Percentiles rank a stretch among this genome's conserved stretches.
These are phyloP conservation scores for Spodoptera picta DNA, from an alignment of 2,888 invertebrate species.

Conservation along the genomic window DNA sequence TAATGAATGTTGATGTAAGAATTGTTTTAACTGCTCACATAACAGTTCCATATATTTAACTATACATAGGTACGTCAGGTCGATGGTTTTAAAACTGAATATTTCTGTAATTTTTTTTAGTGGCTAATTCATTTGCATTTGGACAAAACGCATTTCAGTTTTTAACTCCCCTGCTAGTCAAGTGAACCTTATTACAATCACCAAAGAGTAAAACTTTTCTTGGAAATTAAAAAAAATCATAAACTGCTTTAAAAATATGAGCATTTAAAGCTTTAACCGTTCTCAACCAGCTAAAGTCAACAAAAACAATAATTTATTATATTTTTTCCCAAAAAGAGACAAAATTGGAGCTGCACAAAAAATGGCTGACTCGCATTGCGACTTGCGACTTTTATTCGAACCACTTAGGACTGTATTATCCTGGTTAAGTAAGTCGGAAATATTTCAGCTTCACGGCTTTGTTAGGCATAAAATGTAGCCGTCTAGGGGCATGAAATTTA, in stretches of 20 bases:
- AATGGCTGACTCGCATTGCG: slow-evolving; percentile 54
- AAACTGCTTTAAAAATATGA: slow-evolving; percentile 1
- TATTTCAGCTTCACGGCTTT: slow-evolving; percentile 66
- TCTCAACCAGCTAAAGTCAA: slow-evolving; percentile 5
- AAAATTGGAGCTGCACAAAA: slow-evolving; percentile 38
- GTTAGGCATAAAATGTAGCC: slow-evolving; percentile 62
- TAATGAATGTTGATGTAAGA: too few relatives aligned
- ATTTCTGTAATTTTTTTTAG: too few relatives aligned
- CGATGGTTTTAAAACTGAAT: too few relatives aligned
- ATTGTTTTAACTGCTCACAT: too few relatives aligned
- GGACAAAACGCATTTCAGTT: too few relatives aligned
- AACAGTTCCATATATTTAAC: too few relatives aligned
- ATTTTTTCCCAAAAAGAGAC: slow-evolving; percentile 7
- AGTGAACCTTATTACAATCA: too few relatives aligned
- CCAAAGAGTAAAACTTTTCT: too few relatives aligned
- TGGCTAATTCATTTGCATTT: too few relatives aligned
- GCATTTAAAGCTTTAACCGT: slow-evolving; percentile 9
- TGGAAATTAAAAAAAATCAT: background rate
- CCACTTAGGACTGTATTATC: slow-evolving; percentile 67
- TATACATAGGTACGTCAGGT: too few relatives aligned
- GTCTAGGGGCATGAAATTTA: slow-evolving; percentile 51
- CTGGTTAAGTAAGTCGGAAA: slow-evolving; percentile 64
- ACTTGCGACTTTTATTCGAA: slow-evolving; percentile 63
- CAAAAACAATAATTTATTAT: slow-evolving; percentile 19
- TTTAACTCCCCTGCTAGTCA: too few relatives aligned